Conservation (phyloP, 1,140 invertebrate species). For the Tachypleus tridentatus region DNA sequence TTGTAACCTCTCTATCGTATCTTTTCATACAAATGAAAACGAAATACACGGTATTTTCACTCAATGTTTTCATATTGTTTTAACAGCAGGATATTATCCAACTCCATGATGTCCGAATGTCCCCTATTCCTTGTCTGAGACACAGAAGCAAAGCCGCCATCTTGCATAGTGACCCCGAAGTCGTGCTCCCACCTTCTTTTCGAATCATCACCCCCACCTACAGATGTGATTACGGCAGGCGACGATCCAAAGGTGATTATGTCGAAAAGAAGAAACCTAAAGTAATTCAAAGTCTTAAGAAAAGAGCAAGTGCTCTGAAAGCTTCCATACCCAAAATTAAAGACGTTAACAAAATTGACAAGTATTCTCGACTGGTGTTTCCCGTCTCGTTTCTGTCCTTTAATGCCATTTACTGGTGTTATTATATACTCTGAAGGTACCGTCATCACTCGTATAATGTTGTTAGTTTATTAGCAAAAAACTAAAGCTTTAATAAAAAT, state of each 20-base stretch:
- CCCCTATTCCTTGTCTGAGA: conserved; percentile 66
- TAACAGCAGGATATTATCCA: conserved; percentile 53
- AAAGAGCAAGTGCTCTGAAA: conserved; percentile 24
- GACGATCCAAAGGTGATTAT: background rate
- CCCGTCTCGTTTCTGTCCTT: conserved; percentile 88
- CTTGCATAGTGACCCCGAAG: conserved; percentile 12
- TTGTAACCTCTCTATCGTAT: too few relatives aligned
- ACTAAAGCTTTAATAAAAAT: too few relatives aligned
- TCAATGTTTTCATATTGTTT: too few relatives aligned
- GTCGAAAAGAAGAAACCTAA: conserved; percentile 40
- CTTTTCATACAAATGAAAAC: too few relatives aligned
- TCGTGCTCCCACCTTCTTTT: conserved; percentile 26
- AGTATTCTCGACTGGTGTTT: conserved; percentile 86
- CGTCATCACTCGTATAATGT: too few relatives aligned
- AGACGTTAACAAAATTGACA: conserved; percentile 95
- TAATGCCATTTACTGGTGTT: conserved; percentile 88
- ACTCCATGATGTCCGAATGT: conserved; percentile 64
- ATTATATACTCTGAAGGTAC: conserved; percentile 45
- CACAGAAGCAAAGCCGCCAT: conserved; percentile 40
- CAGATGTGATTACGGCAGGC: background rate
- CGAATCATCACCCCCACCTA: conserved; percentile 25
- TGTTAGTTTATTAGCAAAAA: too few relatives aligned
- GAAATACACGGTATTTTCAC: too few relatives aligned
- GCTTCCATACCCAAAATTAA: conserved; percentile 73
- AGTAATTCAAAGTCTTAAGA: conserved; percentile 58